Conservation (phyloP, 2,113 vertebrate species). For the Spheniscus mendiculus region DNA sequence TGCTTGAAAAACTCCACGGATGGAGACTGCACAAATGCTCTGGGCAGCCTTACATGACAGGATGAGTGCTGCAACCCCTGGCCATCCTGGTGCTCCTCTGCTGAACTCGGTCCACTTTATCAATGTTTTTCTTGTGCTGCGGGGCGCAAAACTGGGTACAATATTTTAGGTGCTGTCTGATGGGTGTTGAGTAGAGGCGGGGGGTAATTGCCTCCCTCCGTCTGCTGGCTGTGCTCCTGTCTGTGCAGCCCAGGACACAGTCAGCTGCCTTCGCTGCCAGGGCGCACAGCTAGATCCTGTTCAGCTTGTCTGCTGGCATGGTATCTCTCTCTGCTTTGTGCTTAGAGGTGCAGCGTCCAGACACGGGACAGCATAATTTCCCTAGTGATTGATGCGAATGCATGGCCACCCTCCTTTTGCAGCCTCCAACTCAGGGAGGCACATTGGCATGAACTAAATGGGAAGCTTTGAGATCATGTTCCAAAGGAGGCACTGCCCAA, state of each 20-base stretch:
- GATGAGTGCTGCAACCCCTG: background rate
- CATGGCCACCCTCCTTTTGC: background rate
- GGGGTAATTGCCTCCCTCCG: background rate
- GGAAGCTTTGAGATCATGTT: background rate
- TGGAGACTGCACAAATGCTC: background rate
- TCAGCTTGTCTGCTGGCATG: background rate
- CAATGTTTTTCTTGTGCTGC: background rate
- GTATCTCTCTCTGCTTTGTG: background rate
- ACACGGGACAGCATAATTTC: background rate
- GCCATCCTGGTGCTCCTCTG: background rate
- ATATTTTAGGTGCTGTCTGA: background rate
- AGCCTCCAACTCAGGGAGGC: background rate
- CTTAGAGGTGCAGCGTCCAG: background rate
- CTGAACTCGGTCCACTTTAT: background rate
- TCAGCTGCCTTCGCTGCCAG: background rate
- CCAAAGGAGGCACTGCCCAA: background rate
- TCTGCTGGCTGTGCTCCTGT: background rate
- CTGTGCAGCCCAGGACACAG: background rate
- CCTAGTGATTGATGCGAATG: fast-evolving
- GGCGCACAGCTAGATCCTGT: background rate
- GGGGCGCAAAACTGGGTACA: background rate
- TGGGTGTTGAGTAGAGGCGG: background rate
- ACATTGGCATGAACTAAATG: background rate
- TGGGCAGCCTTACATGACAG: background rate
- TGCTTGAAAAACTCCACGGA: background rate